Base-by-base conservation (phyloP, 2,797 vertebrate genomes). In the Peromyscus attwateri region DNA sequence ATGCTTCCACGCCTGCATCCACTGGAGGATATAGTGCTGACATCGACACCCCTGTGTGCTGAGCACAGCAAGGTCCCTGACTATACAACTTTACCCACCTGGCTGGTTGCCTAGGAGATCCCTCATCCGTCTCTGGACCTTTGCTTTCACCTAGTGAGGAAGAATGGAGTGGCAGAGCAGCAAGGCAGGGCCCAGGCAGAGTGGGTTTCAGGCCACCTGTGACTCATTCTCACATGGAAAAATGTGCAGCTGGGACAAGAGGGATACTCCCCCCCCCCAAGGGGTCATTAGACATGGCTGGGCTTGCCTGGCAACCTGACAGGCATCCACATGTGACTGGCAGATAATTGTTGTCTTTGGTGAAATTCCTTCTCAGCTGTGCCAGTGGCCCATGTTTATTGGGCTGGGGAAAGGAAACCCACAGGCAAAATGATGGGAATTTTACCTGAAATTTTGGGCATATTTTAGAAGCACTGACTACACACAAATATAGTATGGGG, bases 251-350 rank as follows among this genome's bases (percentile, higher is more conserved):
- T 89, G 31, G 27, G 34, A 31, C 16, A 31, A 87, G 71, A 8
- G 1, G 6, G 68, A 31, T 34, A 17, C 46, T 40, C 6, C 40
- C 0, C 7, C 43, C 43, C 5, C 55, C 6, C 62, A 34, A 49
- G 46, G 27, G 13, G 17, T 3, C 13, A 49, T 68, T 40, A 66
- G 57, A 73, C 31, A 12, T 10, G 77, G 21, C 60, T 40, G 57
- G 70, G 3, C 77, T 57, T 68, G 49, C 84, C n/a, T 7, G 34
- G 27, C 8, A n/a, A 17, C 16, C 76, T 87, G 79, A 70, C 9
- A 14, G 17, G 2, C 0, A 2, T 5, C 21, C 92, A 52, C 3
- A 0, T 29, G 7, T 43, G 21, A 25, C 2, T 23, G 60, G 34
- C 17, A 12, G 25, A 37, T 79, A 57, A 73, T 60, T 0, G 3